A percentile compares a stretch with the other conserved stretches of the same genome.
Conservation (phyloP, 2,797 vertebrate species). For the Schizopygopsis malacanthus region DNA sequence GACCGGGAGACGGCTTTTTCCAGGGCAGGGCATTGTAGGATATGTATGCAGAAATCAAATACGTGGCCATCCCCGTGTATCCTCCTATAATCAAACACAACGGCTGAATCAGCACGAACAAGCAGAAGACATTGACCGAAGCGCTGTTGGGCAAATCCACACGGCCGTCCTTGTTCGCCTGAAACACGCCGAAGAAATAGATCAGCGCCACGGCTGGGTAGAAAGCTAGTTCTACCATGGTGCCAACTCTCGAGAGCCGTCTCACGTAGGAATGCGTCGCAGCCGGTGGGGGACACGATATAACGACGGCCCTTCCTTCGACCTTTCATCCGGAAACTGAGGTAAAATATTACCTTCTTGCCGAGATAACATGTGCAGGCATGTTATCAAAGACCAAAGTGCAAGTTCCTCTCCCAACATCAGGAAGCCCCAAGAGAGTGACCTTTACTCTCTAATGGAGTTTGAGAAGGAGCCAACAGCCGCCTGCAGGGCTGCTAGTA, state of each 20-base stretch:
- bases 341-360: slow-evolving; percentile 57
- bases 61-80: slow-evolving; percentile 79
- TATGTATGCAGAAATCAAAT: slow-evolving; percentile 74
- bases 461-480: slow-evolving; percentile 42
- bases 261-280: neutral
- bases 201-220: slow-evolving; percentile 80
- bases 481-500: slow-evolving; percentile 42
- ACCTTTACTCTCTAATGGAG: slow-evolving; percentile 57
- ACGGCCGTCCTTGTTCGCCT: slow-evolving; percentile 68
- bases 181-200: slow-evolving; percentile 80
- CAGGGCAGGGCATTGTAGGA: slow-evolving; percentile 82
- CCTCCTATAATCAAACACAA: slow-evolving; percentile 77
- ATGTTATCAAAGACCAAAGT: slow-evolving; percentile 52
- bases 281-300: neutral
- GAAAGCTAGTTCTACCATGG: slow-evolving; percentile 77
- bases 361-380: slow-evolving; percentile 37
- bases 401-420: slow-evolving; percentile 44
- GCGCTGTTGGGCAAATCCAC: slow-evolving; percentile 78
- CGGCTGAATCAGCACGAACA: slow-evolving; percentile 82
- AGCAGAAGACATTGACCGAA: slow-evolving; percentile 82
- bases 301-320: neutral
- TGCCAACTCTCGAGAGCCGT: slow-evolving; percentile 15
- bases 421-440: slow-evolving; percentile 25
- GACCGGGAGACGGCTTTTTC: slow-evolving; percentile 52
- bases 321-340: slow-evolving; percentile 49